Conservation (phyloP, 2,888 invertebrate species). For the Apodemia duryi region DNA sequence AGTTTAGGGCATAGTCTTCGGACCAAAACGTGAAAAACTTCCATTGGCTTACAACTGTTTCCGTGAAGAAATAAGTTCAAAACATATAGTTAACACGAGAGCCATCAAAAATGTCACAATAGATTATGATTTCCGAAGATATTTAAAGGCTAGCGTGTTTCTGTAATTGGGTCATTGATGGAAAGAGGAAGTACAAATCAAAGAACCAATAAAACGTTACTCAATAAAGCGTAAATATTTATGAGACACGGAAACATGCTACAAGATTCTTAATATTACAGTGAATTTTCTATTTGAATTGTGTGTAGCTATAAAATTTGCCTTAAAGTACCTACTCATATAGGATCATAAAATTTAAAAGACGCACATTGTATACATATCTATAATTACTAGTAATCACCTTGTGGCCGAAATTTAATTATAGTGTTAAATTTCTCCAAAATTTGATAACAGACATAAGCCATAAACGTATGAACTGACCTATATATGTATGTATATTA, state of each 20-base stretch:
- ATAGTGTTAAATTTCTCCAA: too few species aligned
- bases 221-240: conserved; percentile 9
- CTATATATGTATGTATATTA: too few species aligned
- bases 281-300: neutral
- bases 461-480: too few species aligned
- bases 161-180: conserved; percentile 8
- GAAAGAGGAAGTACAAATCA: conserved; percentile 7
- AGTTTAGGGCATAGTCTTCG: too few species aligned
- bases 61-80: neutral
- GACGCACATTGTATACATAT: too few species aligned
- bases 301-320: neutral
- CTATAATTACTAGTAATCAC: too few species aligned
- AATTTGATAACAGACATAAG: too few species aligned
- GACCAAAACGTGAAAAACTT: too few species aligned
- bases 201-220: conserved; percentile 6
- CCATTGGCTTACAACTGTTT: too few species aligned
- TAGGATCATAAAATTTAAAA: too few species aligned
- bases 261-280: neutral
- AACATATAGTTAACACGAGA: neutral
- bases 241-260: conserved; percentile 6
- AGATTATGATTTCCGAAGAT: neutral
- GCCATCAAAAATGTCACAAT: neutral
- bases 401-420: too few species aligned
- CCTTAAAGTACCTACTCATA: neutral
- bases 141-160: conserved; percentile 4